These are phyloP conservation scores for Cassiopea andromeda DNA, from an alignment of 30 jellyfish, hydroid and myxozoan genomes.

Conservation along the genomic window DNA sequence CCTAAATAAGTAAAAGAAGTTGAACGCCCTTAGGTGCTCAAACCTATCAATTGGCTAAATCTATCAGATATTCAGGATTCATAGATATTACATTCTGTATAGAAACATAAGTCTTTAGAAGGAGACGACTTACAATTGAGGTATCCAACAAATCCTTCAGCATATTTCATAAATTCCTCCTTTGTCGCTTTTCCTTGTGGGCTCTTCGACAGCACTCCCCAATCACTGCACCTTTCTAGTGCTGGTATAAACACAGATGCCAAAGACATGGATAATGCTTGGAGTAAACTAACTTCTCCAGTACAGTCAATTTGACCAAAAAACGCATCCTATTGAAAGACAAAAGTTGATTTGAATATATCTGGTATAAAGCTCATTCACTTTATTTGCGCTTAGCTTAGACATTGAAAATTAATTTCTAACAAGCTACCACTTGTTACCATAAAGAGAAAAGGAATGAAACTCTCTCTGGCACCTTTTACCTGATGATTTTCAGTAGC, in stretches of 20 bases:
- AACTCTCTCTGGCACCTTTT: too few relatives aligned
- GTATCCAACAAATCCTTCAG: conserved; percentile 69
- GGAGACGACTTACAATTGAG: conserved; percentile 66
- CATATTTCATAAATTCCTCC: conserved; percentile 80
- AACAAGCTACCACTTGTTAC: too few relatives aligned
- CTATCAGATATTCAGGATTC: too few relatives aligned
- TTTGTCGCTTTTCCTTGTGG: conserved; percentile 79
- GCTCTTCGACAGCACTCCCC: conserved; percentile 91
- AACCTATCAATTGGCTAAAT: too few relatives aligned
- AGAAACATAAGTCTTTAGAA: too few relatives aligned
- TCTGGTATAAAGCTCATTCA: not conserved
- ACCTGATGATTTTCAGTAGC: too few relatives aligned
- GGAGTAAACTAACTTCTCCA: conserved; percentile 67
- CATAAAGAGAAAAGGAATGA: too few relatives aligned
- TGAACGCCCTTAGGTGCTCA: too few relatives aligned
- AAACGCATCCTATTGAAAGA: conserved; percentile 69
- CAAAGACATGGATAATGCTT: conserved; percentile 75
- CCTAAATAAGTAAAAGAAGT: too few relatives aligned
- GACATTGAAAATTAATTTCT: too few relatives aligned
- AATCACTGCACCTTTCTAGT: conserved; percentile 48
- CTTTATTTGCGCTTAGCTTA: too few relatives aligned
- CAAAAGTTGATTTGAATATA: not conserved
- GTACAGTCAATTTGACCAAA: conserved; percentile 88
- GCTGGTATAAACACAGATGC: conserved; percentile 80
- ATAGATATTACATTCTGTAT: too few relatives aligned